Evolutionary conservation across 2,113 vertebrate species (phyloP).

Genomic region (Podarcis raffonei): DNA sequence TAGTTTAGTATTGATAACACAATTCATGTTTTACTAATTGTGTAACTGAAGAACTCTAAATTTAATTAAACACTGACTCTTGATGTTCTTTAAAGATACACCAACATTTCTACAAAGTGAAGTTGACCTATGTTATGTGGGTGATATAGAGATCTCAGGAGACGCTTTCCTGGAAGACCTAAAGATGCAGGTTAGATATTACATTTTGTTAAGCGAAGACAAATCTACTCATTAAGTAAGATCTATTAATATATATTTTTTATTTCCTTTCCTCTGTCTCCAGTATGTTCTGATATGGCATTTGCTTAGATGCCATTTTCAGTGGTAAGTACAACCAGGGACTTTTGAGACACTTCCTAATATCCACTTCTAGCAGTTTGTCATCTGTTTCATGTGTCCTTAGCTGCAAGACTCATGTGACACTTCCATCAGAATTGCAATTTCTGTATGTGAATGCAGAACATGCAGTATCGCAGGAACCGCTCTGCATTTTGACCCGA

Average conservation of each 20-base stretch:
- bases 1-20: background rate
- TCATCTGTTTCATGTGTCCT: conserved; percentile 37
- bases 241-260: conserved; percentile 56
- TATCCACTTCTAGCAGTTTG: conserved; percentile 23
- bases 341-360: conserved; percentile 34
- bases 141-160: conserved; percentile 85
- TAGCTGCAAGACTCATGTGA: conserved; percentile 45
- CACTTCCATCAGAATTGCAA: conserved; percentile 46
- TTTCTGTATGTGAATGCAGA: conserved; percentile 7
- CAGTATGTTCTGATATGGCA: conserved; percentile 73
- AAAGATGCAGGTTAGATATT: conserved; percentile 86
- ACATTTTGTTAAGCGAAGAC: background rate
- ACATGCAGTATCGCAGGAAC: conserved; percentile 36
- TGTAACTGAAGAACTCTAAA: background rate
- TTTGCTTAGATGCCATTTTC: conserved; percentile 67
- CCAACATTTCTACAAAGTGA: conserved; percentile 16
- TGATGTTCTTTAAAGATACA: conserved; percentile 46
- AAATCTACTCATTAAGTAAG: conserved; percentile 33
- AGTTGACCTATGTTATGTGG: conserved; percentile 73
- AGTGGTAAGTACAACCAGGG: conserved; percentile 70
- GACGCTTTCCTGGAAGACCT: conserved; percentile 86
- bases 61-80: background rate
- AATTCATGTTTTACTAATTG: background rate
- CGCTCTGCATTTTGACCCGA: conserved; percentile 47
- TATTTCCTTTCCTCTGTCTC: conserved; percentile 65